phyloP scores from a whole-genome alignment of 1,140 invertebrate species.

The Leucophenga varia region DNA sequence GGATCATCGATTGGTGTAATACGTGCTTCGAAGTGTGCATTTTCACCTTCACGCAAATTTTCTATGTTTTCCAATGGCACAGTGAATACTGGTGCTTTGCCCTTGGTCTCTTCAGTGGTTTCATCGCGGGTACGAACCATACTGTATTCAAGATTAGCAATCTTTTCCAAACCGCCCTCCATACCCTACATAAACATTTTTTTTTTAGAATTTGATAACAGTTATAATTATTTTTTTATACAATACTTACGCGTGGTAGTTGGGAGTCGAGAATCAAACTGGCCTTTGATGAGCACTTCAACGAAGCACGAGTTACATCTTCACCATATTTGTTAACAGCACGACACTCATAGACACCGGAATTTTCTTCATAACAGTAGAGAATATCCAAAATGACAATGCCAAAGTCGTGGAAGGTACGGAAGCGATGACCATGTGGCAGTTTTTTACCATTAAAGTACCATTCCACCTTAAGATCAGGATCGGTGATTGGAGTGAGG shows the following conservation, averaged over 20 bases:
- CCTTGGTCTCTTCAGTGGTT: slow-evolving; percentile 68
- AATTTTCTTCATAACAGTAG: slow-evolving; percentile 96
- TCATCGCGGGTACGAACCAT: slow-evolving; percentile 72
- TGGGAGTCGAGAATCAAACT: slow-evolving; percentile 94
- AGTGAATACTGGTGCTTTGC: slow-evolving; percentile 87
- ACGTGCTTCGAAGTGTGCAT: slow-evolving; percentile 91
- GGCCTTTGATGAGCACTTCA: slow-evolving; percentile 86
- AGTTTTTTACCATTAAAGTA: slow-evolving; percentile 91
- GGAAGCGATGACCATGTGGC: slow-evolving; percentile 88
- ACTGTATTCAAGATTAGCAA: slow-evolving; percentile 89
- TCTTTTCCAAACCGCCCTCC: slow-evolving; percentile 89
- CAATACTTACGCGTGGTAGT: slow-evolving; percentile 73
- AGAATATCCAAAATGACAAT: slow-evolving; percentile 95
- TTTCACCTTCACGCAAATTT: slow-evolving; percentile 84
- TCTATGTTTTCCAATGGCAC: slow-evolving; percentile 85
- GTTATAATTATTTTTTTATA: neutral
- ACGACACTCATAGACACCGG: slow-evolving; percentile 88
- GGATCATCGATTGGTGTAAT: slow-evolving; percentile 92
- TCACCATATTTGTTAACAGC: slow-evolving; percentile 90
- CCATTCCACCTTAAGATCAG: slow-evolving; percentile 92
- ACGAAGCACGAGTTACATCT: slow-evolving; percentile 80
- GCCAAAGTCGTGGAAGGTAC: slow-evolving; percentile 96
- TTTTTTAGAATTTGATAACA: slow-evolving; percentile 6
- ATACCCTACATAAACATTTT: slow-evolving; percentile 68
- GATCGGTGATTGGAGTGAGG: slow-evolving; percentile 87